Evolutionary conservation across 1,140 invertebrate genomes (phyloP).

Genomic region (Magallana ariakensis): DNA sequence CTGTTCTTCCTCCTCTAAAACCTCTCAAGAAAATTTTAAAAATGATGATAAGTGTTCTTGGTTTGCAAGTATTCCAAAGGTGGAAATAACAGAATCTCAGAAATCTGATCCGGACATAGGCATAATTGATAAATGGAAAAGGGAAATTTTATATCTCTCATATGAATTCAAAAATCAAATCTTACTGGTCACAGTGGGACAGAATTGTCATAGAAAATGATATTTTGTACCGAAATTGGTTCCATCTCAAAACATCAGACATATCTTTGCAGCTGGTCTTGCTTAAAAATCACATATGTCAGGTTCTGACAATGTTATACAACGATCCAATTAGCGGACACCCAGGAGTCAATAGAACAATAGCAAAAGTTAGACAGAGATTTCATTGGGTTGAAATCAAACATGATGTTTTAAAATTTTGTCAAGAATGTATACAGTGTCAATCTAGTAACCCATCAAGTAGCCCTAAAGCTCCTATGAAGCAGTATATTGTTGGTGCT

Average conservation of each 20-base stretch:
- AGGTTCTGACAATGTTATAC: slow-evolving; percentile 23
- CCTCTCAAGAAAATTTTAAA: too few species aligned
- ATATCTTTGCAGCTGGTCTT: not conserved
- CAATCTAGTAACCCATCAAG: not conserved
- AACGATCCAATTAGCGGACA: not conserved
- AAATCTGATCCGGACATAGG: too few species aligned
- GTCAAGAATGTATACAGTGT: too few species aligned
- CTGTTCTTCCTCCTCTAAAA: too few species aligned
- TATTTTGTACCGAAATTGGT: not conserved
- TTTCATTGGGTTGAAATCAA: slow-evolving; percentile 31
- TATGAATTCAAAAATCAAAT: not conserved
- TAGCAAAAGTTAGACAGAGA: not conserved
- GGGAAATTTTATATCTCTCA: not conserved
- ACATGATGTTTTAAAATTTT: too few species aligned
- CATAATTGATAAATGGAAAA: too few species aligned
- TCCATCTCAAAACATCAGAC: not conserved
- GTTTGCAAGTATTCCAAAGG: too few species aligned
- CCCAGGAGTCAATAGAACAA: slow-evolving; percentile 5
- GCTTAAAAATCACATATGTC: not conserved
- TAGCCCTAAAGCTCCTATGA: not conserved
- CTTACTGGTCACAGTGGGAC: slow-evolving; percentile 40
- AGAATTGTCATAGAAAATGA: not conserved
- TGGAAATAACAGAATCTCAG: too few species aligned
- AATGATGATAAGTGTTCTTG: too few species aligned
- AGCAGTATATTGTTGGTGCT: slow-evolving; percentile 22